Percentiles rank a stretch among this genome's conserved stretches.
Evolutionary conservation across 23 tunicate genomes (phyloP).

Genomic region (Corella eumyota): DNA sequence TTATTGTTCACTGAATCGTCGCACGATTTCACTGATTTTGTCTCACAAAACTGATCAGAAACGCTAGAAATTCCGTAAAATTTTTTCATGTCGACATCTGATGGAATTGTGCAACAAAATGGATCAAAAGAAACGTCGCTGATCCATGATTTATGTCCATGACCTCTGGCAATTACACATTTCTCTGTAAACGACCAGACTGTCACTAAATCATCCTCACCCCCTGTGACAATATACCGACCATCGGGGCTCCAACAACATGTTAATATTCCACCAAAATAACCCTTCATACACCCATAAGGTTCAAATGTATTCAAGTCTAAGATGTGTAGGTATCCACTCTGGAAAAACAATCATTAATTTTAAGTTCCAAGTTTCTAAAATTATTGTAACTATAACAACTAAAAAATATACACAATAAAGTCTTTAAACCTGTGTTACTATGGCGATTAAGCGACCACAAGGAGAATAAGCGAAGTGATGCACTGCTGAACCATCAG

Average conservation of each 20-base stretch:
- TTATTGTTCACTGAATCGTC: constrained; percentile 15
- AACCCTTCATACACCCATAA: constrained; percentile 82
- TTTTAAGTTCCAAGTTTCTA: background rate
- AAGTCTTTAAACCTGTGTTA: constrained; percentile 92
- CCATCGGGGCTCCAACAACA: constrained; percentile 99
- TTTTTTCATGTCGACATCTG: constrained; percentile 56
- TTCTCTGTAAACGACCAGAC: constrained; percentile 82
- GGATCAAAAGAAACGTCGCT: constrained; percentile 89
- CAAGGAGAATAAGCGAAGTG: constrained; percentile 84
- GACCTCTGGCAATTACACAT: constrained; percentile 70
- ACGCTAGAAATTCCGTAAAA: constrained; percentile 53
- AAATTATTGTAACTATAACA: too few relatives aligned
- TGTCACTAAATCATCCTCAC: constrained; percentile 94
- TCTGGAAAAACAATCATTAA: constrained; percentile 24
- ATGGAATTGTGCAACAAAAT: constrained; percentile 54
- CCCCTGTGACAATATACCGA: constrained; percentile 88
- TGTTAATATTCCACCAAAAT: constrained; percentile 88
- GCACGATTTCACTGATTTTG: background rate
- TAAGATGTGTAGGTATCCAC: constrained; percentile 74
- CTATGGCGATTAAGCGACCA: constrained; percentile 68
- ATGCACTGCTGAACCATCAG: constrained; percentile 77
- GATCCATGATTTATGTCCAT: constrained; percentile 94
- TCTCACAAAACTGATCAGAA: constrained; percentile 3
- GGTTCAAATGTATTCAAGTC: constrained; percentile 49
- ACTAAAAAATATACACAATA: too few relatives aligned